These are phyloP conservation scores for Tineola bisselliella DNA, from an alignment of 2,888 invertebrate species.

Conservation along the genomic window DNA sequence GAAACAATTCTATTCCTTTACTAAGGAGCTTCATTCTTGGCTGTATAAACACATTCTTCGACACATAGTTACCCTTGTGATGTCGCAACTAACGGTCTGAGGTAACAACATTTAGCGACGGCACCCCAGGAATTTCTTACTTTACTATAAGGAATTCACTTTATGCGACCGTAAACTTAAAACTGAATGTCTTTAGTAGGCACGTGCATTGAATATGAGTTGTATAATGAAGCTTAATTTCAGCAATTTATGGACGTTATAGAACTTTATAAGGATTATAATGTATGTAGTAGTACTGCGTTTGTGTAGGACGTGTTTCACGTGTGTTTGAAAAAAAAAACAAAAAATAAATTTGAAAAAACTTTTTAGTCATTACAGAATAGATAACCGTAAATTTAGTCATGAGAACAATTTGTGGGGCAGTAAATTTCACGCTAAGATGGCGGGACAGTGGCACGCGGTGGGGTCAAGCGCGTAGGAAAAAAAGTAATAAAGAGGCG, in stretches of 20 bases:
- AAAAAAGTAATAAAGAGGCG: constrained; percentile 35
- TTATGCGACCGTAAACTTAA: constrained; percentile 33
- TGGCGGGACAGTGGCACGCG: constrained; percentile 2
- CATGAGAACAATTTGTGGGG: constrained; percentile 6
- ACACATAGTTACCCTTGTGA: constrained; percentile 56
- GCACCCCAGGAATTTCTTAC: constrained; percentile 48
- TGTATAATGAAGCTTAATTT: too few relatives aligned
- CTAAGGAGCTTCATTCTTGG: constrained; percentile 61
- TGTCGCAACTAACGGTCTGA: constrained; percentile 50
- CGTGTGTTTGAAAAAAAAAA: too few relatives aligned
- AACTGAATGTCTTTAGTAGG: constrained; percentile 18
- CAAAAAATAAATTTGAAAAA: not conserved
- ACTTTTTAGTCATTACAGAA: not conserved
- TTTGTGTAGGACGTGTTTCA: too few relatives aligned
- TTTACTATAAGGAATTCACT: constrained; percentile 35
- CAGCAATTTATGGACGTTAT: too few relatives aligned
- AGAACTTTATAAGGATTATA: too few relatives aligned
- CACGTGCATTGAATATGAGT: not conserved
- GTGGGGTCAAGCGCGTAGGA: constrained; percentile 12
- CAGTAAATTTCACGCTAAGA: constrained; percentile 13
- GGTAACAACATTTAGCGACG: constrained; percentile 46
- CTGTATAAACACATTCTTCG: constrained; percentile 65
- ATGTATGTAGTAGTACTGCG: not conserved
- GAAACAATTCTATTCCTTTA: constrained; percentile 14
- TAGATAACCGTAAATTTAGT: constrained; percentile 1